Percentiles rank a stretch among this genome's conserved stretches.
These are phyloP conservation scores for Macroglossus sobrinus DNA, from an alignment of 2,113 vertebrate species.

Conservation along the genomic window DNA sequence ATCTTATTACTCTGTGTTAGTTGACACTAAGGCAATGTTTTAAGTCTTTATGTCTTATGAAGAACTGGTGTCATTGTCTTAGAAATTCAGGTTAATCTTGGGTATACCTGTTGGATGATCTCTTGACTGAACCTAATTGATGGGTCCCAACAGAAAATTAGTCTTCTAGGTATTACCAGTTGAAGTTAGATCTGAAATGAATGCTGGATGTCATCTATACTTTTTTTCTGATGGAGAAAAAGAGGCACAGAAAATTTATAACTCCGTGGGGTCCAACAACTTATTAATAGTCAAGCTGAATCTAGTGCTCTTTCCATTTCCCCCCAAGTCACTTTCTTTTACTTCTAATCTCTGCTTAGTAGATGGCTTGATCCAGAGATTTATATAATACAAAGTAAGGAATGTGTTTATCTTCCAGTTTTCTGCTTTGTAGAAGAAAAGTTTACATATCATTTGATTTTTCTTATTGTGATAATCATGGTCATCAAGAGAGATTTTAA, in stretches of 20 bases:
- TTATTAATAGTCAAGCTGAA: background rate
- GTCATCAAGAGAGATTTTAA: conserved; percentile 5
- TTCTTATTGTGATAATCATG: background rate
- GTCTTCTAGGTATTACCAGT: background rate
- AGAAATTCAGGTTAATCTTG: background rate
- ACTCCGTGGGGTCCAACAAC: background rate
- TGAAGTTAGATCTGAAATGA: conserved; percentile 36
- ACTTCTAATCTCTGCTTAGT: background rate
- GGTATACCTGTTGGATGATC: background rate
- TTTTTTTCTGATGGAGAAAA: too few species aligned
- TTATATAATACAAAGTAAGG: background rate
- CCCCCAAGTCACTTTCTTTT: background rate
- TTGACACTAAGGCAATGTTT: background rate
- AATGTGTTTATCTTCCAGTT: background rate
- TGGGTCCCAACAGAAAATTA: background rate
- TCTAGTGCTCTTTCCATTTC: background rate
- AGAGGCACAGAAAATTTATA: background rate
- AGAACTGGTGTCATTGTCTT: background rate
- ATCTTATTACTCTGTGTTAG: background rate
- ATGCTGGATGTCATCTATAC: too few species aligned
- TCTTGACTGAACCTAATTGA: conserved; percentile 35
- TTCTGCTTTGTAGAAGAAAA: conserved; percentile 30
- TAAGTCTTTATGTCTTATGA: background rate
- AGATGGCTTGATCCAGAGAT: conserved; percentile 3
- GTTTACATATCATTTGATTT: background rate